These are phyloP conservation scores for Falco peregrinus DNA, from an alignment of 2,797 vertebrate species.

Conservation along the genomic window DNA sequence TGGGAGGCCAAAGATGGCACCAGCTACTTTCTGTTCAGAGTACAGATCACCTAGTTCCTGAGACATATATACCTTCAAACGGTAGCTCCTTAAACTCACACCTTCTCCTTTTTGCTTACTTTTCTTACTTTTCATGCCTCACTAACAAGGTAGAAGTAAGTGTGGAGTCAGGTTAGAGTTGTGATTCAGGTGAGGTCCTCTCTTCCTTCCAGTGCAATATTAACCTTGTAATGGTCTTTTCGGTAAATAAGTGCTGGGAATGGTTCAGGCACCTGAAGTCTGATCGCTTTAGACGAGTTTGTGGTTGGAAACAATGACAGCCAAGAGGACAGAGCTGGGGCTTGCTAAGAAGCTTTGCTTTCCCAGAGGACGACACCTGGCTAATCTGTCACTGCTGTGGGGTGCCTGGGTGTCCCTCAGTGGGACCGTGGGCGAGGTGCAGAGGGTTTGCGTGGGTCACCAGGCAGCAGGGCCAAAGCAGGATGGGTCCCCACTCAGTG, in stretches of 20 bases:
- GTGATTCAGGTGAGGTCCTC: neutral
- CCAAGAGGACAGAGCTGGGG: neutral
- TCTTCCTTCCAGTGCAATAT: neutral
- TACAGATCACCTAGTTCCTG: neutral
- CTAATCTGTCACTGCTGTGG: neutral
- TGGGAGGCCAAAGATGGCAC: neutral
- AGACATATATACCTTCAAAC: neutral
- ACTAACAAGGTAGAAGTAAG: neutral
- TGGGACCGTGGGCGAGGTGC: neutral
- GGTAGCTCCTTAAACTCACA: neutral
- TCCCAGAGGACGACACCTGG: neutral
- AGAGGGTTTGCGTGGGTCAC: neutral
- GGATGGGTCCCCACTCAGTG: neutral
- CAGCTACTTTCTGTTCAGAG: neutral
- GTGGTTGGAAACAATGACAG: neutral
- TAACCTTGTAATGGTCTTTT: constrained; percentile 17
- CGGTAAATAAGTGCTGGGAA: neutral
- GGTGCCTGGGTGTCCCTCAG: neutral
- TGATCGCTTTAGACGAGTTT: constrained; percentile 32
- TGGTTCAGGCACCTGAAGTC: neutral
- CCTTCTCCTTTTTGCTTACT: neutral
- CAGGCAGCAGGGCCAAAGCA: neutral
- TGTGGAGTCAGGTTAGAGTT: neutral
- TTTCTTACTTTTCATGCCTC: neutral
- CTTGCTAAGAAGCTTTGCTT: constrained; percentile 30